Evolutionary conservation across 2,888 invertebrate species (phyloP).

Genomic region (Kuschelorhynchus macadamiae): DNA sequence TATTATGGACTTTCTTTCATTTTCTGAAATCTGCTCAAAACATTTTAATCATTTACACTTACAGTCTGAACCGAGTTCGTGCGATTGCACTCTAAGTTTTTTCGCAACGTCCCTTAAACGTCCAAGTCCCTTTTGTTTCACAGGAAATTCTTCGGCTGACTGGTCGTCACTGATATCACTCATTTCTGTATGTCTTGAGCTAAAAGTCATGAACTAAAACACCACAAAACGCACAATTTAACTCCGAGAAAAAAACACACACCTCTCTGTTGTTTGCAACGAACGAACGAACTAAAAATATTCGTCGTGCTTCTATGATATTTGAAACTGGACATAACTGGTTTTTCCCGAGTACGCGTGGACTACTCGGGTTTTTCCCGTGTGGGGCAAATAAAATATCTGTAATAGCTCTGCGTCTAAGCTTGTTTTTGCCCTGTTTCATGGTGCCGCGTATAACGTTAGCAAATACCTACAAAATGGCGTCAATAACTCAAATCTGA

Average conservation of each 20-base stretch:
- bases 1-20: slow-evolving; percentile 1
- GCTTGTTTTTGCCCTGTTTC: not conserved
- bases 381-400: not conserved
- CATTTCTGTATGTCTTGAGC: too few relatives aligned
- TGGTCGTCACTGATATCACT: too few relatives aligned
- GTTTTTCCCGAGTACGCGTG: slow-evolving; percentile 4
- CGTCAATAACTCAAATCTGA: not conserved
- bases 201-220: not conserved
- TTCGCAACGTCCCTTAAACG: slow-evolving; percentile 3
- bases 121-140: not conserved
- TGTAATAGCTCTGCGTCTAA: not conserved
- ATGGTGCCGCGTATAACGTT: not conserved
- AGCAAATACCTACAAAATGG: not conserved
- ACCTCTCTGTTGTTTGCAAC: too few relatives aligned
- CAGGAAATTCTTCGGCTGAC: not conserved
- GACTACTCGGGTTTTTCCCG: not conserved
- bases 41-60: not conserved
- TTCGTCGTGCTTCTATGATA: too few relatives aligned
- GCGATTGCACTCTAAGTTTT: slow-evolving; percentile 8
- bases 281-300: too few relatives aligned
- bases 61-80: not conserved
- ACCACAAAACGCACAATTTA: not conserved
- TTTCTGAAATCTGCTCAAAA: not conserved
- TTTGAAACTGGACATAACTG: not conserved
- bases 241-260: too few relatives aligned